These are phyloP conservation scores for Prinia subflava DNA, from an alignment of 2,113 vertebrate genomes.

Conservation along the genomic window DNA sequence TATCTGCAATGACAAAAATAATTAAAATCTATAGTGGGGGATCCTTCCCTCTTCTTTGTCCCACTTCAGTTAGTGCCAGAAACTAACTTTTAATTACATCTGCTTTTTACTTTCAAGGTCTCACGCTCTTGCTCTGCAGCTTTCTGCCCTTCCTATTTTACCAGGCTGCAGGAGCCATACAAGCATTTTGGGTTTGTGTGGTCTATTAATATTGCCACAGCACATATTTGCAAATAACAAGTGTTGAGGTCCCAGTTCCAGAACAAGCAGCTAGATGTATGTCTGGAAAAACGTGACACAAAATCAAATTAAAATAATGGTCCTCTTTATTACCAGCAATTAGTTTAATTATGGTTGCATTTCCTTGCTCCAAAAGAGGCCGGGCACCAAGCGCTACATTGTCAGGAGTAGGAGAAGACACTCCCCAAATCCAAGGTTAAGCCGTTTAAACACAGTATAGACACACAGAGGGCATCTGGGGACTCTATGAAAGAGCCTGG, in stretches of 20 bases:
- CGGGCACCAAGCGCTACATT: not conserved
- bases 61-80: not conserved
- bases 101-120: not conserved
- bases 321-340: not conserved
- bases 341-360: not conserved
- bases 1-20: not conserved
- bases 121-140: not conserved
- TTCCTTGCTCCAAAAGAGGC: not conserved
- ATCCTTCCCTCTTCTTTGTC: not conserved
- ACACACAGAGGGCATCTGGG: not conserved
- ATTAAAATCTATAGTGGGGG: not conserved
- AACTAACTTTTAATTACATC: not conserved
- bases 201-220: not conserved
- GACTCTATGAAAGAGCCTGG: not conserved
- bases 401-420: not conserved
- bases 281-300: not conserved
- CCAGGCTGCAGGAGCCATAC: not conserved
- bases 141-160: not conserved
- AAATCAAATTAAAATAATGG: not conserved
- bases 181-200: not conserved
- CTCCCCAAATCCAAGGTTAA: not conserved
- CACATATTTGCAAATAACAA: not conserved
- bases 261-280: not conserved
- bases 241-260: not conserved
- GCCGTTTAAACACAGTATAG: not conserved